Conservation (phyloP, 1,140 invertebrate species). For the Paramacrobiotus metropolitanus region DNA sequence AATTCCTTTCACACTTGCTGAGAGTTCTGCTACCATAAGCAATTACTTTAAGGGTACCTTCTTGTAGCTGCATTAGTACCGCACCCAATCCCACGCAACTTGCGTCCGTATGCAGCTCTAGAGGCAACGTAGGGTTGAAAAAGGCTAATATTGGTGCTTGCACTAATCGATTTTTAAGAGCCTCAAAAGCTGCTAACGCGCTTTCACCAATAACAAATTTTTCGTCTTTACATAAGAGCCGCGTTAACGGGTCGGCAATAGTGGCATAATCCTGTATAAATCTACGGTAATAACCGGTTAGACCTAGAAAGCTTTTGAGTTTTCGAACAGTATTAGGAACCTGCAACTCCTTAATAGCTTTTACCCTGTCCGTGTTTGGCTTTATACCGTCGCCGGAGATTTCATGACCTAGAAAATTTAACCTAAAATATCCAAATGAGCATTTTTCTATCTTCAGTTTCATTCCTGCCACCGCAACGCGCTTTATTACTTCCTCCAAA, state of each 20-base stretch:
- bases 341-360: constrained; percentile 6
- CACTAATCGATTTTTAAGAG: neutral
- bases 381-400: neutral
- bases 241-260: constrained; percentile 10
- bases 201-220: neutral
- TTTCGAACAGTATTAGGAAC: constrained; percentile 10
- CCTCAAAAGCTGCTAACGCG: neutral
- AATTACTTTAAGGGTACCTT: neutral
- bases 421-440: constrained; percentile 6
- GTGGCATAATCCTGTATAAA: constrained; percentile 16
- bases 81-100: neutral
- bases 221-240: neutral
- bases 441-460: neutral
- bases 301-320: constrained; percentile 17
- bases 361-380: constrained; percentile 6
- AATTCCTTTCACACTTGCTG: neutral
- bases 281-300: constrained; percentile 20
- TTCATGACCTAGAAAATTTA: neutral
- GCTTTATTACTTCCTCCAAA: neutral
- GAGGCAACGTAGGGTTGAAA: neutral
- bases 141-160: neutral
- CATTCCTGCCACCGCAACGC: neutral
- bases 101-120: neutral
- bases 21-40: neutral
- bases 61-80: neutral